phyloP scores from a whole-genome alignment of 2,888 invertebrate species.

The Noctua pronuba region DNA sequence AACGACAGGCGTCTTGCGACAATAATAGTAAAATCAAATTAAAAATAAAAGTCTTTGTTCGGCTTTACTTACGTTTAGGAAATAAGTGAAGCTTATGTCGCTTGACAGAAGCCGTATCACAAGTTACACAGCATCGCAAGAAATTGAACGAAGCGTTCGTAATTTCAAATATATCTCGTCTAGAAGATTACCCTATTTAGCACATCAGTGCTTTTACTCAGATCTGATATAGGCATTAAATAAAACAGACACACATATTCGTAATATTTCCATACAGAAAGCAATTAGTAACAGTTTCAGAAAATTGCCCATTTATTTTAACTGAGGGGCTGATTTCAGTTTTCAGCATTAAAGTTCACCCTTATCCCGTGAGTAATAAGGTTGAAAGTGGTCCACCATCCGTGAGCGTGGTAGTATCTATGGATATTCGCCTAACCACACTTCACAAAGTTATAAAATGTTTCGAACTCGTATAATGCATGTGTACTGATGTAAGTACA shows the following conservation, averaged over 20 bases:
- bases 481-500: neutral
- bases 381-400: no score
- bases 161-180: constrained; percentile 1
- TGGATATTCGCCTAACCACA: neutral
- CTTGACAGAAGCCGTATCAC: neutral
- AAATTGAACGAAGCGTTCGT: neutral
- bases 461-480: neutral
- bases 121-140: neutral
- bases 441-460: constrained; percentile 16
- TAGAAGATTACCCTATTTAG: neutral
- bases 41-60: no score
- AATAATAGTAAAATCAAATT: no score
- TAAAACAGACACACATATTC: neutral
- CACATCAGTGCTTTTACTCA: neutral
- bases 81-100: no score
- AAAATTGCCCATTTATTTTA: constrained; percentile 18
- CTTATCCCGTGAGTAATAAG: no score
- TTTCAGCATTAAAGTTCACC: neutral
- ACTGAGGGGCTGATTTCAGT: neutral
- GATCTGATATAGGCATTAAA: neutral
- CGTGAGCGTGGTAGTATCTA: neutral
- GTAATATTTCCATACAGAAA: constrained; percentile 4
- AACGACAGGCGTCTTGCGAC: no score
- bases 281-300: constrained; percentile 23
- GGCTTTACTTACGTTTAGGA: no score